These are phyloP conservation scores for Phataginus tricuspis DNA, from an alignment of 2,797 vertebrate genomes.

Conservation along the genomic window DNA sequence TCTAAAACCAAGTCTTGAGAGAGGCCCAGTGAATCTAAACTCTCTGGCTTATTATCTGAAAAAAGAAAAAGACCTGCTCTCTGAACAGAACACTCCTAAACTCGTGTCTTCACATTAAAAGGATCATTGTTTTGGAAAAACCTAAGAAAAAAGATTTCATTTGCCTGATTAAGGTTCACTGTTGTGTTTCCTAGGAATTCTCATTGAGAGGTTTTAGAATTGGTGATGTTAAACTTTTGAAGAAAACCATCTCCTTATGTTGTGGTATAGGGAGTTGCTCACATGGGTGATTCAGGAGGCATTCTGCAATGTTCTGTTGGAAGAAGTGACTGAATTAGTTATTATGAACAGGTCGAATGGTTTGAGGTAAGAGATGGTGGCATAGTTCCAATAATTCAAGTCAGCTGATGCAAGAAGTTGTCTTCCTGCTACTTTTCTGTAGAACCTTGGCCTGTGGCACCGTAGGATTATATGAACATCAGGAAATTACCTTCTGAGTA, in stretches of 20 bases:
- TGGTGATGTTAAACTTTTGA: not conserved
- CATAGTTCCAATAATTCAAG: not conserved
- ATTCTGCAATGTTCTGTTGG: not conserved
- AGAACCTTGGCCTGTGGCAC: not conserved
- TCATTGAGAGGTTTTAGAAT: not conserved
- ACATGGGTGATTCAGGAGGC: not conserved
- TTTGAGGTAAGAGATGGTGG: not conserved
- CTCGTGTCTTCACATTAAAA: not conserved
- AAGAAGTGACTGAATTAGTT: not conserved
- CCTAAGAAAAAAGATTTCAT: constrained; percentile 9
- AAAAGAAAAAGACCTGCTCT: not conserved
- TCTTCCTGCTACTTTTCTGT: not conserved
- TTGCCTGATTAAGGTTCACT: not conserved
- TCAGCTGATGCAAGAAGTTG: not conserved
- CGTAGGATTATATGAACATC: not conserved
- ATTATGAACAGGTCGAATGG: not conserved
- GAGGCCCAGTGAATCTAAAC: not conserved
- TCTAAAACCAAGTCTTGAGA: not conserved
- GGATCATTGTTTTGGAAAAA: not conserved
- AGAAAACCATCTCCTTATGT: not conserved
- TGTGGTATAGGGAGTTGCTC: not conserved
- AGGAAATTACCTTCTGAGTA: not conserved
- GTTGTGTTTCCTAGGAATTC: not conserved
- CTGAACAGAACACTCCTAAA: not conserved
- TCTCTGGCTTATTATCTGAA: not conserved